Evolutionary conservation across 2,888 invertebrate genomes (phyloP).

Genomic region (Spilarctia lutea): DNA sequence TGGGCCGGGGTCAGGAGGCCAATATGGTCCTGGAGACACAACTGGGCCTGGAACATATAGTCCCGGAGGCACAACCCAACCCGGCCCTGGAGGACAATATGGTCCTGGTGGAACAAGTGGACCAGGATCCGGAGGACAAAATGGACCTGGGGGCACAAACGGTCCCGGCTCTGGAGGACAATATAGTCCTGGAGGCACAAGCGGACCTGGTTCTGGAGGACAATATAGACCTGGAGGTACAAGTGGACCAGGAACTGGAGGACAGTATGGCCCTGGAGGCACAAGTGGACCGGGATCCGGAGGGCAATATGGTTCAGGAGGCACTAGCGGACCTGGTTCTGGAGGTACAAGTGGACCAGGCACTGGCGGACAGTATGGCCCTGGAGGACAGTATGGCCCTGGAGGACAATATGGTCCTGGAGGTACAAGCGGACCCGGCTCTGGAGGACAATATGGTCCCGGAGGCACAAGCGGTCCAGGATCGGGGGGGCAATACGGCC

Average conservation of each 20-base stretch:
- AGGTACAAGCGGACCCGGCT: slow-evolving; percentile 13
- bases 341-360: not conserved
- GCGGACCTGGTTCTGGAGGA: not conserved
- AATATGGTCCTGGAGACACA: not conserved
- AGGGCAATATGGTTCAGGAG: slow-evolving; percentile 23
- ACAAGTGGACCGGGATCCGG: slow-evolving; percentile 2
- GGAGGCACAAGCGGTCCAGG: slow-evolving; percentile 19
- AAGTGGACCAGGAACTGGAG: not conserved
- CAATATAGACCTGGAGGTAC: not conserved
- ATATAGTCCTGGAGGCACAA: not conserved
- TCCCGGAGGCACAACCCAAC: not conserved
- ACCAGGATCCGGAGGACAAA: slow-evolving; percentile 30
- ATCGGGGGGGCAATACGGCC: slow-evolving; percentile 31
- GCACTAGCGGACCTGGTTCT: not conserved
- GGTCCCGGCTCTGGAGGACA: slow-evolving; percentile 10
- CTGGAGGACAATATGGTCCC: slow-evolving; percentile 25
- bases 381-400: not conserved
- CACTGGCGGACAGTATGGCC: not conserved
- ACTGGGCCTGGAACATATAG: slow-evolving; percentile 14
- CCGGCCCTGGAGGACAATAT: slow-evolving; percentile 8
- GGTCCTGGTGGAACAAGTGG: slow-evolving; percentile 18
- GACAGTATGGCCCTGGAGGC: slow-evolving; percentile 29
- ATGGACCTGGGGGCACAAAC: slow-evolving; percentile 15
- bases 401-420: slow-evolving; percentile 6
- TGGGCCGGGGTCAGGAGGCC: not conserved